Evolutionary conservation across 1,140 invertebrate genomes (phyloP).

Genomic region (Octopus sinensis): DNA sequence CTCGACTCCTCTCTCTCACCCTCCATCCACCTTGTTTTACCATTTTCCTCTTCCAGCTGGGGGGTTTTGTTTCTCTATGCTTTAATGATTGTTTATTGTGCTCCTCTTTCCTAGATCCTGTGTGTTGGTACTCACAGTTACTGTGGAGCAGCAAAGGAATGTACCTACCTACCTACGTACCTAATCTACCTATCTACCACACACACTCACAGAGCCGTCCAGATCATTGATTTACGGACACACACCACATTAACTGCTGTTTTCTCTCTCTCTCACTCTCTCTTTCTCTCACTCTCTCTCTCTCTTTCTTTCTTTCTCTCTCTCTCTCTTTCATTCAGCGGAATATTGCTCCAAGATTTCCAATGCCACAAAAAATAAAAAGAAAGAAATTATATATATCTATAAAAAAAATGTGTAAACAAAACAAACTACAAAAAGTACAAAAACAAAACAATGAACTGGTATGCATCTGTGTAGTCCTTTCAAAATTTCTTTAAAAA

Average conservation of each 20-base stretch:
- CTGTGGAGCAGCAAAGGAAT: background rate
- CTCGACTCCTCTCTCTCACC: no score
- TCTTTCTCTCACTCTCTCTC: no score
- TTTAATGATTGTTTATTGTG: background rate
- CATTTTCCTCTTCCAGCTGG: no score
- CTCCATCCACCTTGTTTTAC: no score
- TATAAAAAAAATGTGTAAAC: background rate
- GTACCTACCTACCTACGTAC: background rate
- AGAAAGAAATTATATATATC: no score
- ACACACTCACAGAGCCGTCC: background rate
- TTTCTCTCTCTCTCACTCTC: background rate
- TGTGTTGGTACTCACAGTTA: background rate
- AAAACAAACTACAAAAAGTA: background rate
- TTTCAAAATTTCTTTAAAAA: background rate
- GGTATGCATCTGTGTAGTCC: constrained; percentile 7
- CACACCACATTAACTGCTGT: background rate
- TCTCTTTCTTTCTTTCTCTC: no score
- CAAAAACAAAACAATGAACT: background rate
- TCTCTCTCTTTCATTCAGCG: no score
- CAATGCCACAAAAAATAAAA: no score
- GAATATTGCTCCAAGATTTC: no score
- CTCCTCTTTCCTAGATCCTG: constrained; percentile 9
- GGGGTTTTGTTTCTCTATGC: background rate
- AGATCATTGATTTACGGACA: background rate
- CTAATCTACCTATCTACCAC: background rate